phyloP scores from a whole-genome alignment of 2,888 invertebrate species.

The Parnassius apollo region DNA sequence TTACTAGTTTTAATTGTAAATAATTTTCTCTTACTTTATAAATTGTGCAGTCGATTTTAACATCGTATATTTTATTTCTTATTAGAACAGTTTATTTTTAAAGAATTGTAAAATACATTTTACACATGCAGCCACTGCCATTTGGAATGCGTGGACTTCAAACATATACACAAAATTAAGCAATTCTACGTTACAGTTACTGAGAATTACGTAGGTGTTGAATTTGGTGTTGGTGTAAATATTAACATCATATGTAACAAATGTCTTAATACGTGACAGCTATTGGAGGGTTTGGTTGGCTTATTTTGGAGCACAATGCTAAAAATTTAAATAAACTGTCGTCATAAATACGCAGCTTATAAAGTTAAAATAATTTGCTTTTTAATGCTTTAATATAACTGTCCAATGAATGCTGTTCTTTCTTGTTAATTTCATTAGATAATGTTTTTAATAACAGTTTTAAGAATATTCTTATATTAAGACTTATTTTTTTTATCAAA shows the following conservation, averaged over 20 bases:
- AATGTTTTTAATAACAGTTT: neutral
- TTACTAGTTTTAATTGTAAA: too few species aligned
- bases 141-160: too few species aligned
- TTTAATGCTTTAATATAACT: constrained; percentile 13
- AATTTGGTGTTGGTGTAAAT: constrained; percentile 20
- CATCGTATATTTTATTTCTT: too few species aligned
- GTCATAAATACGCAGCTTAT: constrained; percentile 16
- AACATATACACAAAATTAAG: constrained; percentile 4
- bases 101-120: too few species aligned
- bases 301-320: constrained; percentile 20
- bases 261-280: constrained; percentile 26
- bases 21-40: too few species aligned
- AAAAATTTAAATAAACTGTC: constrained; percentile 23
- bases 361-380: constrained; percentile 8
- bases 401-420: neutral
- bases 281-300: constrained; percentile 9
- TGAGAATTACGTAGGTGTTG: constrained; percentile 18
- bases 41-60: neutral
- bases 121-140: too few species aligned
- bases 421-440: neutral
- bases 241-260: constrained; percentile 14
- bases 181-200: constrained; percentile 2
- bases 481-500: too few species aligned
- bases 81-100: too few species aligned
- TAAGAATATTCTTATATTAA: too few species aligned